Conservation (phyloP, 2,797 vertebrate genomes). For the Potorous gilbertii region DNA sequence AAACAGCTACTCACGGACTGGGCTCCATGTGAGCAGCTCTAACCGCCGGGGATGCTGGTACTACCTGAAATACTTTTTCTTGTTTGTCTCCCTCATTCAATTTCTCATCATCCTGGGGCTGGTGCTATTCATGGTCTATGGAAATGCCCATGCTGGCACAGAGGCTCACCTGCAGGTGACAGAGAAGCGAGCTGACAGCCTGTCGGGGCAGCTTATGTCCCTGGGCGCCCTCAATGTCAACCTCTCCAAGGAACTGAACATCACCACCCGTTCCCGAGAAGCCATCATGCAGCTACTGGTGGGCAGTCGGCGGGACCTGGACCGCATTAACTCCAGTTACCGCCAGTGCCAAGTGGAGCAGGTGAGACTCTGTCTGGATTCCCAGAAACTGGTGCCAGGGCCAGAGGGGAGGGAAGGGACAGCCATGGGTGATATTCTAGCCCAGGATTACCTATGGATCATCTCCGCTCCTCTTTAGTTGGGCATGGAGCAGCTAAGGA, state of each 20-base stretch:
- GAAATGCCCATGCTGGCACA: constrained; percentile 88
- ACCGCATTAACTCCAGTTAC: constrained; percentile 80
- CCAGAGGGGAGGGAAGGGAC: not conserved
- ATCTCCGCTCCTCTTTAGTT: not conserved
- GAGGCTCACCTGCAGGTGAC: constrained; percentile 87
- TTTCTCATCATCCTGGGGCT: constrained; percentile 95
- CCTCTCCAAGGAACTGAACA: constrained; percentile 84
- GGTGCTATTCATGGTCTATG: constrained; percentile 96
- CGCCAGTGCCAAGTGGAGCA: not conserved
- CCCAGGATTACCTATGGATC: not conserved
- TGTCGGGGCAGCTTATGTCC: constrained; percentile 78
- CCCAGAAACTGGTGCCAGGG: not conserved
- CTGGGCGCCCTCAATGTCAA: constrained; percentile 82
- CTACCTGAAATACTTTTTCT: constrained; percentile 93
- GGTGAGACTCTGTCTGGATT: constrained; percentile 60
- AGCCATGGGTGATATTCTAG: not conserved
- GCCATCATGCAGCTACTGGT: constrained; percentile 73
- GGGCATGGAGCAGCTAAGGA: not conserved
- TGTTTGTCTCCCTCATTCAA: constrained; percentile 95
- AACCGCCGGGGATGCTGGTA: constrained; percentile 90
- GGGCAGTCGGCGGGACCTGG: constrained; percentile 72
- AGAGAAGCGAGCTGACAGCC: constrained; percentile 82
- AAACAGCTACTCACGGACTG: constrained; percentile 77
- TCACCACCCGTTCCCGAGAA: constrained; percentile 81
- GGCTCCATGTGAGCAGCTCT: constrained; percentile 81